Conservation (phyloP, 2,888 invertebrate species). For the Therioaphis trifolii region DNA sequence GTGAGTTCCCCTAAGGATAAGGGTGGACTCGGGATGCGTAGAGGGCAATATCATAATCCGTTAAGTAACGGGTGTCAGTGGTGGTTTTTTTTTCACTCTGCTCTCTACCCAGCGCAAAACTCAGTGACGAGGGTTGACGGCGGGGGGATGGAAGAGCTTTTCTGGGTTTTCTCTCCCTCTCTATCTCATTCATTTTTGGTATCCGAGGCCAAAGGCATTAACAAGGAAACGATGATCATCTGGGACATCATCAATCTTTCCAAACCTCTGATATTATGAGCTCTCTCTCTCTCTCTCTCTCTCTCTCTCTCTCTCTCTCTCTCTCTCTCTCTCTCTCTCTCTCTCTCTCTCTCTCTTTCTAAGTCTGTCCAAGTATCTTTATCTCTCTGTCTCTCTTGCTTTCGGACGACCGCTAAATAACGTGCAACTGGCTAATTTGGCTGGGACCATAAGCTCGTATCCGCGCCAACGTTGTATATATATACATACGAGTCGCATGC, state of each 20-base stretch:
- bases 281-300: too few relatives aligned
- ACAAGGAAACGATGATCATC: conserved; percentile 62
- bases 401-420: conserved; percentile 39
- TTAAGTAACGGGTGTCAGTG: conserved; percentile 47
- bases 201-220: conserved; percentile 50
- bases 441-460: conserved; percentile 26
- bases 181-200: conserved; percentile 43
- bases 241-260: conserved; percentile 62
- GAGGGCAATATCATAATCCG: conserved; percentile 54
- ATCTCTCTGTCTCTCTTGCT: too few relatives aligned
- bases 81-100: conserved; percentile 41
- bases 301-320: too few relatives aligned
- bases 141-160: too few relatives aligned
- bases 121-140: conserved; percentile 13
- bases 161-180: not conserved
- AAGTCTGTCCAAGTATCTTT: too few relatives aligned
- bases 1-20: not conserved
- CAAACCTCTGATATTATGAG: conserved; percentile 58
- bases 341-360: too few relatives aligned
- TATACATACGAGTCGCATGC: not conserved
- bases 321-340: too few relatives aligned
- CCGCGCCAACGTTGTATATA: not conserved
- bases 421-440: conserved; percentile 42
- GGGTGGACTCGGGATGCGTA: not conserved
- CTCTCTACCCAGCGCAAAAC: conserved; percentile 2